Evolutionary conservation across 2,113 vertebrate genomes (phyloP).

Genomic region (Ctenomys sociabilis): DNA sequence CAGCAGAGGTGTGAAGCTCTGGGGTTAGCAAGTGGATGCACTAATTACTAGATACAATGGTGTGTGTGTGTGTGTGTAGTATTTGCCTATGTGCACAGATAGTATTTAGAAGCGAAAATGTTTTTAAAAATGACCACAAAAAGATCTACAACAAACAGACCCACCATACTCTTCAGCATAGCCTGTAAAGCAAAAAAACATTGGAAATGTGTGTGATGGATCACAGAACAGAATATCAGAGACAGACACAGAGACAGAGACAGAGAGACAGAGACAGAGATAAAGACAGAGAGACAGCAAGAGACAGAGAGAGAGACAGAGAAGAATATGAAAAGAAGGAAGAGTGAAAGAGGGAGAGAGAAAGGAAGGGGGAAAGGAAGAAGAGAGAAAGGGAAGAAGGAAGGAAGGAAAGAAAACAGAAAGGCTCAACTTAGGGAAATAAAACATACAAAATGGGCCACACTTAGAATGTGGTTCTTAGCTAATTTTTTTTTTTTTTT

Average conservation of each 20-base stretch:
- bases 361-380: not conserved
- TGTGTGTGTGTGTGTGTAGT: not conserved
- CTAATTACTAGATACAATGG: not conserved
- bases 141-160: not conserved
- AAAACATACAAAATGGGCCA: not conserved
- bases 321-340: not conserved
- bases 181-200: not conserved
- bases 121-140: not conserved
- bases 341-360: not conserved
- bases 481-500: not conserved
- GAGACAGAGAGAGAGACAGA: not conserved
- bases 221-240: not conserved
- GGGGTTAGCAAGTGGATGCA: not conserved
- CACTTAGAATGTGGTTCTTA: not conserved
- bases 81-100: not conserved
- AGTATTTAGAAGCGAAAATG: not conserved
- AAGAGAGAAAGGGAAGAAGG: not conserved
- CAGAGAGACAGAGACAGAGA: not conserved
- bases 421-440: not conserved
- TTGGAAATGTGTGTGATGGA: not conserved
- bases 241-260: not conserved
- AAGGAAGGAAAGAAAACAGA: not conserved
- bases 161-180: not conserved
- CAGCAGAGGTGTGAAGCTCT: rapidly evolving
- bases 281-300: no score